Evolutionary conservation across 2,888 invertebrate genomes (phyloP).

Genomic region (Odontothrips loti): DNA sequence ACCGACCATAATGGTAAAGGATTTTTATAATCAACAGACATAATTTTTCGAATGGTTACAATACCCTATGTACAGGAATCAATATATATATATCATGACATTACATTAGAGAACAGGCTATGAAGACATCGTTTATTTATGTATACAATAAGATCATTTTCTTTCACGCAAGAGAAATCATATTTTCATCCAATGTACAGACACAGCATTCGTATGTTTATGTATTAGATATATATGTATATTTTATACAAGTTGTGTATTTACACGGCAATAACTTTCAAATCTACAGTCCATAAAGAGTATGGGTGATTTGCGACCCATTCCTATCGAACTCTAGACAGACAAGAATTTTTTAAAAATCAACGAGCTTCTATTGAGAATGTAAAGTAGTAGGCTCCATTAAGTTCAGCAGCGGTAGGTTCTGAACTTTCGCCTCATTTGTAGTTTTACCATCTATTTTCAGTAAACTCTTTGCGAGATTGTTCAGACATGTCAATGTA

Average conservation of each 20-base stretch:
- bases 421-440: too few species aligned
- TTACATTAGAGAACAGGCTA: conserved; percentile 14
- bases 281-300: background rate
- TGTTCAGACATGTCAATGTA: too few species aligned
- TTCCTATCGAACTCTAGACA: background rate
- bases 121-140: conserved; percentile 17
- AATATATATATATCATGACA: background rate
- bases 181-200: background rate
- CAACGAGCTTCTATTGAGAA: background rate
- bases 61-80: conserved; percentile 7
- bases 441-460: too few species aligned
- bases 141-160: background rate
- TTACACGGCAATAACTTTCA: conserved; percentile 9
- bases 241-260: background rate
- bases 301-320: background rate
- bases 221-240: background rate
- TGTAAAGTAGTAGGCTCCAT: background rate
- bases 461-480: background rate
- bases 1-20: background rate
- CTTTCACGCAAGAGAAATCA: background rate
- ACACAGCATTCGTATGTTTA: background rate
- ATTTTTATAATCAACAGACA: conserved; percentile 19
- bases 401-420: background rate
- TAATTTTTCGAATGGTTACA: conserved; percentile 21
- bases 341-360: background rate